phyloP scores from a whole-genome alignment of 2,797 vertebrate species.

The Sebastes iracundus region DNA sequence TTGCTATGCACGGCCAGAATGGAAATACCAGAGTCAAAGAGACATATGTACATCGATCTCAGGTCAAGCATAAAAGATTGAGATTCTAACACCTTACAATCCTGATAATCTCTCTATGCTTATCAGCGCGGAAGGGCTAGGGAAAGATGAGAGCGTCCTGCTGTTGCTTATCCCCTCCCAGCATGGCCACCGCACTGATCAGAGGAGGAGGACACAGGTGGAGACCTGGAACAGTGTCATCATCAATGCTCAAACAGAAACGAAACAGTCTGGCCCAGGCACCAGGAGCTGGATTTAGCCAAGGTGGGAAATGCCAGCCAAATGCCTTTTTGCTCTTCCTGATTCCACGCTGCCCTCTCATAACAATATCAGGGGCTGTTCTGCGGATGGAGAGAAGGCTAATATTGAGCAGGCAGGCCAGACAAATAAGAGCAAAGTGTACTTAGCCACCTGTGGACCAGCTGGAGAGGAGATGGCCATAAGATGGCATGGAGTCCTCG shows the following conservation, averaged over 20 bases:
- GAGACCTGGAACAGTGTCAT: slow-evolving; percentile 81
- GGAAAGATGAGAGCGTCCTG: slow-evolving; percentile 67
- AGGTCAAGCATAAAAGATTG: slow-evolving; percentile 70
- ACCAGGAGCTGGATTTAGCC: slow-evolving; percentile 69
- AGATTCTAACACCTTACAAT: slow-evolving; percentile 72
- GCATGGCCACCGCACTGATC: slow-evolving; percentile 68
- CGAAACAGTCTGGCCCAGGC: slow-evolving; percentile 71
- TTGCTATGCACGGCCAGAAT: neutral
- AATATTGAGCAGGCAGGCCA: slow-evolving; percentile 74
- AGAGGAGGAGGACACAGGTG: slow-evolving; percentile 81
- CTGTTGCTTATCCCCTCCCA: slow-evolving; percentile 79
- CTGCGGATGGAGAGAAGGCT: slow-evolving; percentile 56
- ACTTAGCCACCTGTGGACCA: slow-evolving; percentile 78
- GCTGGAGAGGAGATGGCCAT: slow-evolving; percentile 61
- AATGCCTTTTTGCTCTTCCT: slow-evolving; percentile 72
- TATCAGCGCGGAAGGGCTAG: slow-evolving; percentile 70
- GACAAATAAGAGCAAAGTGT: slow-evolving; percentile 74
- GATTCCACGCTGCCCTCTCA: slow-evolving; percentile 58
- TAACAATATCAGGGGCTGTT: slow-evolving; percentile 67
- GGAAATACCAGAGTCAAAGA: slow-evolving; percentile 48
- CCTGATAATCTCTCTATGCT: slow-evolving; percentile 75
- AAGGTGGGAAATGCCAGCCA: slow-evolving; percentile 81
- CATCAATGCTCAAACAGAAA: slow-evolving; percentile 73
- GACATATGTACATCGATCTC: slow-evolving; percentile 69
- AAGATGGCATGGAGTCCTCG: slow-evolving; percentile 57